A percentile compares a stretch with the other conserved stretches of the same genome.
These are phyloP conservation scores for Pipistrellus nathusii DNA, from an alignment of 2,797 vertebrate genomes.

Conservation along the genomic window DNA sequence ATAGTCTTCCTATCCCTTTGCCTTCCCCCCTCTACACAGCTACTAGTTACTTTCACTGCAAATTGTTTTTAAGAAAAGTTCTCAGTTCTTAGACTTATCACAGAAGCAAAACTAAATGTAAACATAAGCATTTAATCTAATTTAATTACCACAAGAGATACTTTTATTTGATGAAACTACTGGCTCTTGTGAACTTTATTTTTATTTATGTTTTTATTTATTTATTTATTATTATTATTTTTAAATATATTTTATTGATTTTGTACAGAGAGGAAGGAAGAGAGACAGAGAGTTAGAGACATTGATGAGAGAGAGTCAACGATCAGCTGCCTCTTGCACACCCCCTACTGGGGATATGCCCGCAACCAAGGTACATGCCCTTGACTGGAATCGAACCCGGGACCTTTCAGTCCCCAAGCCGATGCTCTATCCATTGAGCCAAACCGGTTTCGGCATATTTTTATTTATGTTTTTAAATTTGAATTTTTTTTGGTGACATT, in stretches of 20 bases:
- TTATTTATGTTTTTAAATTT: background rate
- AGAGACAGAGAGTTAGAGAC: no score
- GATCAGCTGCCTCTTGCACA: no score
- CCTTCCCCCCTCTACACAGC: background rate
- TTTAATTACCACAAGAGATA: background rate
- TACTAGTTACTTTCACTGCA: background rate
- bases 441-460: background rate
- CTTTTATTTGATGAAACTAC: background rate
- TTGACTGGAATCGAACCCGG: no score
- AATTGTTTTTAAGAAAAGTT: background rate
- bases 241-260: no score
- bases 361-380: no score
- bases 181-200: background rate
- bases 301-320: no score
- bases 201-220: background rate
- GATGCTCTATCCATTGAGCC: no score
- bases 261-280: no score
- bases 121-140: background rate
- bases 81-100: background rate
- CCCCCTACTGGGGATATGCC: no score
- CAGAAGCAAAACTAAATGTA: background rate
- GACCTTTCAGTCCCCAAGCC: no score
- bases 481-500: background rate
- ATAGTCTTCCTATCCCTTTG: background rate
- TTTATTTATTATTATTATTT: no score